Evolutionary conservation across 53 echinoderm and acorn worm species (phyloP), one percentile per base, ranked within the genome.

Genomic region (Luidia sarsii): DNA sequence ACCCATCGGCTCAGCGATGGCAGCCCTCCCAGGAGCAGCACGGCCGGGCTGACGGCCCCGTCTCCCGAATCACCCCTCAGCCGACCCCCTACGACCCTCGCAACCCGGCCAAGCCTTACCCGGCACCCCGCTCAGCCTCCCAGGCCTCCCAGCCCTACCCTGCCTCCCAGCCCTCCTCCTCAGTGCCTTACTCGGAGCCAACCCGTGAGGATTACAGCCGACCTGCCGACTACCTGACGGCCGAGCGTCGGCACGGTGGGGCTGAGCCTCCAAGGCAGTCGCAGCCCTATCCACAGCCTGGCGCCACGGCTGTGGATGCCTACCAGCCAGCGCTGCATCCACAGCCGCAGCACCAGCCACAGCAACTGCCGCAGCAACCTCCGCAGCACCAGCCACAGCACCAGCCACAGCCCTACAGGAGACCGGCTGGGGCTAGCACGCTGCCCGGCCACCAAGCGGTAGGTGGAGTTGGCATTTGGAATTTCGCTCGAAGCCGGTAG

Each of bases 1-100:
- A 72, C 15, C 72, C 56, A 1, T 25, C 72, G 39, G 56, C 72
- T 56, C 54, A 54, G 21, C 37, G 72, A 36, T 72, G 72, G 72
- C 72, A 56, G 72, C 72, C 55, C 55, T 15, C 72, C 36, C 72
- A 54, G 15, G 54, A 54, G 4, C 55, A 39, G 38, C 55, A 54
- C 30, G 36, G 16, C 15, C 35, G 67, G 25, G 67, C 10, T 11
- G 67, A 43, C 67, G 22, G 19, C 67, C 41, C 38, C 7, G 72
- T 55, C 39, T 69, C 69, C 20, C 72, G 72, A 32, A 72, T 38
- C 72, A 55, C 72, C 39, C 72, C 72, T 19, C 72, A 72, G 52
- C 72, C 72, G 41, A 6, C 41, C 11, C 23, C 38, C 57, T 57
- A 72, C 56, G 56, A 72, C 34, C 39, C 2, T 32, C 72, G 21